Base-by-base conservation (phyloP, 2,888 invertebrate species). In the Leptura quadrifasciata region DNA sequence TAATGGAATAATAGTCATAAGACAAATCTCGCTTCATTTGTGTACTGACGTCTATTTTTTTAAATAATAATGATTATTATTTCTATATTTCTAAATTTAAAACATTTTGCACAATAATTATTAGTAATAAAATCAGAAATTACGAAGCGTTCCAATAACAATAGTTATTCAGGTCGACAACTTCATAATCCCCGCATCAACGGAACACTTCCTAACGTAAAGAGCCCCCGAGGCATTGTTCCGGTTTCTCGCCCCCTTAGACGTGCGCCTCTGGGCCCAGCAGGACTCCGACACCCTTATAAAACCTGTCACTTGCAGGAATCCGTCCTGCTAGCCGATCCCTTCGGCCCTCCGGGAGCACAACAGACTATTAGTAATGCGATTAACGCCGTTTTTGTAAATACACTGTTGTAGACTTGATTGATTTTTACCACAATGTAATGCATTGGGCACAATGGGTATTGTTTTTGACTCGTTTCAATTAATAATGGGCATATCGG, bases 361-460 rank as follows among this genome's bases (percentile, higher is more conserved):
- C 81, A 80, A 79, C 77, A 77, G 83, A 84, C 86, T 86, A 86
- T 84, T 86, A 86, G 85, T 88, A 88, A 88, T 87, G 82, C 88
- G 87, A 88, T 88, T 88, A 88, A 87, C 88, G 87, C 88, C 82
- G 87, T 87, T 87, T 87, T 87, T 86, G 86, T 86, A 86, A 86
- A 85, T 79, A 80, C 76, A 73, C 79, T 80, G 84, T 85, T 52
- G 84, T 83, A 84, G 82, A 85, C 85, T 85, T 87, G 87, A 88
- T 87, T 87, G 87, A 88, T 87, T 87, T 87, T 88, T 87, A 86
- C 86, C 85, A 79, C 83, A 80, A 77, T 74, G 75, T 81, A 78
- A 81, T 79, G 79, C 79, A 82, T 81, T 73, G 77, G 75, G 77
- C 74, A 77, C 79, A 75, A 80, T 79, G 80, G 79, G 79, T 78